Base-by-base conservation (phyloP, 2,888 invertebrate genomes). In the Mythimna vitellina region DNA sequence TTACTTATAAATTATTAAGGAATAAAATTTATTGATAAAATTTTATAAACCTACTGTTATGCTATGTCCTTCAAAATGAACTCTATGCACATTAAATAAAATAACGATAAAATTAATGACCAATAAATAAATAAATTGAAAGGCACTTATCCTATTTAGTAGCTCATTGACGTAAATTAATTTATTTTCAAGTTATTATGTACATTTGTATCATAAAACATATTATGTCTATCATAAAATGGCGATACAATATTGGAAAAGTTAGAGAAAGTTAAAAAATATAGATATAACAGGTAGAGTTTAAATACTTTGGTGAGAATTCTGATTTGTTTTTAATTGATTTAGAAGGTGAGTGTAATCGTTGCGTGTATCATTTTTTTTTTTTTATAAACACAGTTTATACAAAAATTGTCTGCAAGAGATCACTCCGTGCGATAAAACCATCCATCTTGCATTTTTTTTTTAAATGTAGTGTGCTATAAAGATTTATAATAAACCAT, bases 151-250 rank as follows among this genome's bases (percentile, higher is more conserved):
- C 51, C 54, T 61, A 60, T 63, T 64, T 68, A 60, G 29, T 68
- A 35, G 22, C 64, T 70, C 9, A 57, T 49, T 73, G 80, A 71
- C 70, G 70, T 56, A 69, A 57, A 80, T 62, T 25, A 14, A 66
- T 61, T 54, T 64, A 60, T 61, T 46, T 51, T 76, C 8, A 17
- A 49, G 9, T 25, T 29, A 35, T 22, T 51, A 46, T 22, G 10
- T 42, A 25, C 4, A 20, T 53, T 58, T 8, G 12, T 9, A 14
- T 53, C 54, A 42, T 62, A 54, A 72, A 56, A 46, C 10, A 12
- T n/a, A 7, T 38, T 49, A 60, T 29, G n/a, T 51, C 32, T 46
- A 10, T 46, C 35, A 14, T 61, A 61, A 49, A 65, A 2, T 29
- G 25, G 9, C 38, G 17, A 54, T 20, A 14, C 29, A 51, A 51